Evolutionary conservation across 2,797 vertebrate species (phyloP).

Genomic region (Lepidocolaptes lacrymiger): DNA sequence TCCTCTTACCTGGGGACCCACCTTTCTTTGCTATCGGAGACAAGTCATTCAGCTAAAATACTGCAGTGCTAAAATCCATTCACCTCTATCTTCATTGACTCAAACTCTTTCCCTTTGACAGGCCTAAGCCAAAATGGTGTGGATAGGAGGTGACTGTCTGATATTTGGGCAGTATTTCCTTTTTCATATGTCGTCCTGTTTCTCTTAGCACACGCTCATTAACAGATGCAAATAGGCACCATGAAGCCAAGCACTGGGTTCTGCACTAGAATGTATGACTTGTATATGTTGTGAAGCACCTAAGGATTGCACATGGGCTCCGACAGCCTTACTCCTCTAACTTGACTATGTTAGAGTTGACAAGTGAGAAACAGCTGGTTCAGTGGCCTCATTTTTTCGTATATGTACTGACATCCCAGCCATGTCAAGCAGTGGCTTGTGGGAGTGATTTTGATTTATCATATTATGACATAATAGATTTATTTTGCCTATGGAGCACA

Average conservation of each 20-base stretch:
- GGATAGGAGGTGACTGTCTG: neutral
- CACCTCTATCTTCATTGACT: neutral
- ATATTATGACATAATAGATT: neutral
- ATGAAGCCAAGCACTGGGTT: neutral
- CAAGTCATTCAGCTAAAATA: neutral
- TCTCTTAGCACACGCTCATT: neutral
- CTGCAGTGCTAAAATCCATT: fast-evolving
- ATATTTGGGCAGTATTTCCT: neutral
- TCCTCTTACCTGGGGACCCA: neutral
- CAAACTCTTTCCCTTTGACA: neutral
- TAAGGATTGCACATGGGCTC: neutral
- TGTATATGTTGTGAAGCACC: fast-evolving
- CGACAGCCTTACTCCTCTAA: neutral
- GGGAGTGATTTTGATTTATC: neutral
- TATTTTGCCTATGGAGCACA: neutral
- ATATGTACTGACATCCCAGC: neutral
- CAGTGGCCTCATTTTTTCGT: neutral
- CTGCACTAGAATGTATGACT: neutral
- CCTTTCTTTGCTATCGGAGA: neutral
- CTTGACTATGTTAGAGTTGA: neutral
- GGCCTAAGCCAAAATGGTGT: neutral
- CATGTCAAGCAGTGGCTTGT: neutral
- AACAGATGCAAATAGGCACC: neutral
- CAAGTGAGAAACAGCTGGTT: neutral
- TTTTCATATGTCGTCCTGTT: neutral